Conservation (phyloP, 2,888 invertebrate species). For the Tachystola acroxantha region DNA sequence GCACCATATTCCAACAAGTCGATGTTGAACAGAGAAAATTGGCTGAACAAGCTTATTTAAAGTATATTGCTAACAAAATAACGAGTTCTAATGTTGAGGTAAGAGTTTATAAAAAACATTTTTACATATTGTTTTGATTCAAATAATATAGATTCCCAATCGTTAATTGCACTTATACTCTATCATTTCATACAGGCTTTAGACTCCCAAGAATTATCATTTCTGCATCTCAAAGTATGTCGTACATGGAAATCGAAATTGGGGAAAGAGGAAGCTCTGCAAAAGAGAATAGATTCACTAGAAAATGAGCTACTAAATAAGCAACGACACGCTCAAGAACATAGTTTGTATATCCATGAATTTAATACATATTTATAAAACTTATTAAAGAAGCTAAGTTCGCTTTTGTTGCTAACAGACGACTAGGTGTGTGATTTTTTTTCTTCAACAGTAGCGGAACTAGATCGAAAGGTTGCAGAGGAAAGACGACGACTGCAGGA, state of each 20-base stretch:
- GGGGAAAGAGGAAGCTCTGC: slow-evolving; percentile 57
- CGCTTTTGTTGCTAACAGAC: too few relatives aligned
- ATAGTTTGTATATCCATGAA: slow-evolving; percentile 51
- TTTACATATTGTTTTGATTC: too few relatives aligned
- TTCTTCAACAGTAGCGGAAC: slow-evolving; percentile 42
- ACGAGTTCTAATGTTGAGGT: slow-evolving; percentile 50
- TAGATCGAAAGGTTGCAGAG: slow-evolving; percentile 60
- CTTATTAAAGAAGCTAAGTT: too few relatives aligned
- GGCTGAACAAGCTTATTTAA: slow-evolving; percentile 57
- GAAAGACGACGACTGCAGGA: slow-evolving; percentile 55
- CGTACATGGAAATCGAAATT: slow-evolving; percentile 65
- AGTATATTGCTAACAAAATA: slow-evolving; percentile 63
- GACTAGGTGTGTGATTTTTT: too few relatives aligned
- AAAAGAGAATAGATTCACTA: slow-evolving; percentile 61
- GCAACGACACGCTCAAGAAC: slow-evolving; percentile 65
- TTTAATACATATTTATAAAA: neutral
- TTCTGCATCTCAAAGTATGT: slow-evolving; percentile 73
- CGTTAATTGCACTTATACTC: too few relatives aligned
- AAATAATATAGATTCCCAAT: too few relatives aligned
- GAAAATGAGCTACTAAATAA: slow-evolving; percentile 67
- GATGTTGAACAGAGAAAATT: slow-evolving; percentile 56
- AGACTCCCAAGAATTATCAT: slow-evolving; percentile 72
- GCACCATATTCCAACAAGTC: slow-evolving; percentile 66
- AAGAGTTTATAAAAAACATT: slow-evolving; percentile 18
- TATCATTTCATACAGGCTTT: too few relatives aligned